Evolutionary conservation across 2,113 vertebrate species (phyloP).

Genomic region (Anolis sagrei): DNA sequence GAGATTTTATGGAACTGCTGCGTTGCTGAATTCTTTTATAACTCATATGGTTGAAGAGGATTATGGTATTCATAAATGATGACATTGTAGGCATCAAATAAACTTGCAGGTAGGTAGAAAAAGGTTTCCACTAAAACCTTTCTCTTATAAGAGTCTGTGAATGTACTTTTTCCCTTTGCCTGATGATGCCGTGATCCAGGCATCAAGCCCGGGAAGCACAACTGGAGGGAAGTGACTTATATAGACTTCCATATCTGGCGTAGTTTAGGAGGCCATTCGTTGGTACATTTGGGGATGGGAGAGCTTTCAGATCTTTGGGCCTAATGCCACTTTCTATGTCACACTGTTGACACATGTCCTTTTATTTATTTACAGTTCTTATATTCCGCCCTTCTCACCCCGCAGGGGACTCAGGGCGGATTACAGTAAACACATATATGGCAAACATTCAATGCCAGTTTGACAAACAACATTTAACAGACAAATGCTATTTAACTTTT

Average conservation of each 20-base stretch:
- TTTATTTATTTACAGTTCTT: no score
- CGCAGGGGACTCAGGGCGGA: no score
- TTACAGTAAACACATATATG: no score
- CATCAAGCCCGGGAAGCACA: neutral
- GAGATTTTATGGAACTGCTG: conserved; percentile 54
- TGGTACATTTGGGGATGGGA: neutral
- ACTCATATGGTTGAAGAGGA: conserved; percentile 58
- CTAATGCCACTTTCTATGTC: neutral
- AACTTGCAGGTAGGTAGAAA: conserved; percentile 64
- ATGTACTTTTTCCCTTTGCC: conserved; percentile 50
- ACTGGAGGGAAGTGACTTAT: neutral
- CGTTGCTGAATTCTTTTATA: conserved; percentile 38
- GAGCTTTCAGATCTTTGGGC: neutral
- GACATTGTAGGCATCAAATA: conserved; percentile 68
- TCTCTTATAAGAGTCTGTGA: conserved; percentile 9
- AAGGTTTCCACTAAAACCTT: conserved; percentile 55
- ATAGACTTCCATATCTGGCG: neutral
- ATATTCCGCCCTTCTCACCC: no score
- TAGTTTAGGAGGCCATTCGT: neutral
- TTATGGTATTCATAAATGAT: conserved; percentile 65
- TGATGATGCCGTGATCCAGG: neutral
- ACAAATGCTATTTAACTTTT: no score
- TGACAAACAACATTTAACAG: no score
- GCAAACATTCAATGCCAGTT: no score
- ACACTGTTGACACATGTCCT: neutral